phyloP scores from a whole-genome alignment of 2,888 invertebrate genomes.

The Palloptera scutellata region DNA sequence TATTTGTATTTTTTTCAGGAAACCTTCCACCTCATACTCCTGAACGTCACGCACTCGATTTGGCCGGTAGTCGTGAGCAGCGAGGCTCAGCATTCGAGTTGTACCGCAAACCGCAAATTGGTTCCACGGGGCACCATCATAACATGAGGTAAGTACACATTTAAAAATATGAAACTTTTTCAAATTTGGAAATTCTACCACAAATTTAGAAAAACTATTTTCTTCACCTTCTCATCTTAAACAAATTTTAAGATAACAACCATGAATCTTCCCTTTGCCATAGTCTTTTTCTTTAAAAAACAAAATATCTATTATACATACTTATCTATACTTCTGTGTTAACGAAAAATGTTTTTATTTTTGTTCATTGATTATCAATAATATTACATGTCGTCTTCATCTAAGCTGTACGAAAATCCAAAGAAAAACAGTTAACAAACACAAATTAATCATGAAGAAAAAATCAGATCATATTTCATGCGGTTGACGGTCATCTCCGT shows the following conservation, averaged over 20 bases:
- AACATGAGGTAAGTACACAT: constrained; percentile 74
- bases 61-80: constrained; percentile 89
- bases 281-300: too few species aligned
- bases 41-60: constrained; percentile 66
- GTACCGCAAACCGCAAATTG: constrained; percentile 84
- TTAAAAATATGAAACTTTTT: too few species aligned
- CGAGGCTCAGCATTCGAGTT: constrained; percentile 94
- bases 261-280: too few species aligned
- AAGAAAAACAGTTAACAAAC: constrained; percentile 11
- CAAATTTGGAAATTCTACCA: too few species aligned
- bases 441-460: background rate
- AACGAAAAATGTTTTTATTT: constrained; percentile 63
- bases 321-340: constrained; percentile 50
- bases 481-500: constrained; percentile 51
- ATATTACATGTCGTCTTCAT: constrained; percentile 1
- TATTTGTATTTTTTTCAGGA: constrained; percentile 43
- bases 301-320: too few species aligned
- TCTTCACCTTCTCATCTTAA: too few species aligned
- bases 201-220: too few species aligned
- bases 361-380: constrained; percentile 47
- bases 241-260: too few species aligned
- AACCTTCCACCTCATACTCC: constrained; percentile 62
- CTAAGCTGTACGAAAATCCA: too few species aligned
- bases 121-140: constrained; percentile 72
- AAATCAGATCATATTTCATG: constrained; percentile 41